Evolutionary conservation across 2,888 invertebrate genomes (phyloP), one percentile per base, ranked within the genome.

Genomic region (Hybos culiciformis): DNA sequence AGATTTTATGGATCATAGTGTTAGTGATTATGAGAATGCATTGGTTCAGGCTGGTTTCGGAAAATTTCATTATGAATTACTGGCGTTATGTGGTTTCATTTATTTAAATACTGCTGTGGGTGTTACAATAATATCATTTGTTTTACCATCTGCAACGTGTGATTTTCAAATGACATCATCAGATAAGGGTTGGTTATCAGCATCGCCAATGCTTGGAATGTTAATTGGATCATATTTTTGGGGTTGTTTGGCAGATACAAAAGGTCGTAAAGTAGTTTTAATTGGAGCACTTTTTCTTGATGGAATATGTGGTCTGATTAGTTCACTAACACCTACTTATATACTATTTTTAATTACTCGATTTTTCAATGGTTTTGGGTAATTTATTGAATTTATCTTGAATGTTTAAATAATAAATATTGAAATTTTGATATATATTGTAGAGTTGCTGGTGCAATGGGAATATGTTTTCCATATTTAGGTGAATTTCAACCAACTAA

Each of bases 51-150:
- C 69, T 79, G 87, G 85, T 51, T 85, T 84, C 67, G 88, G 88
- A 45, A 78, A 77, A 60, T 88, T 87, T 67, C 87, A 88, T 62
- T 77, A 78, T 59, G 73, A 77, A 53, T 68, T 88, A 52, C 66
- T 86, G 61, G 71, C 80, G 44, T 66, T 87, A 63, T 80, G 81
- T 55, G 86, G 86, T 18, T 69, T 85, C 57, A 85, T 87, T 49
- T 86, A 85, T 61, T 70, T 84, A 51, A 84, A 85, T 68, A 84
- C 85, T 37, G 85, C 87, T 43, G 75, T 88, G 50, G 85, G 82
- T 24, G 79, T 83, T 55, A 80, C 81, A 39, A 83, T 79, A 52
- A 73, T 87, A 48, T 86, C 86, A 34, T 85, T 88, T 60, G 80
- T 88, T 45, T 66, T 90, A 45, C 87, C 88, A 5, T 77, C 86